Evolutionary conservation across 2,888 invertebrate genomes (phyloP).

Genomic region (Caenorhabditis auriculariae): DNA sequence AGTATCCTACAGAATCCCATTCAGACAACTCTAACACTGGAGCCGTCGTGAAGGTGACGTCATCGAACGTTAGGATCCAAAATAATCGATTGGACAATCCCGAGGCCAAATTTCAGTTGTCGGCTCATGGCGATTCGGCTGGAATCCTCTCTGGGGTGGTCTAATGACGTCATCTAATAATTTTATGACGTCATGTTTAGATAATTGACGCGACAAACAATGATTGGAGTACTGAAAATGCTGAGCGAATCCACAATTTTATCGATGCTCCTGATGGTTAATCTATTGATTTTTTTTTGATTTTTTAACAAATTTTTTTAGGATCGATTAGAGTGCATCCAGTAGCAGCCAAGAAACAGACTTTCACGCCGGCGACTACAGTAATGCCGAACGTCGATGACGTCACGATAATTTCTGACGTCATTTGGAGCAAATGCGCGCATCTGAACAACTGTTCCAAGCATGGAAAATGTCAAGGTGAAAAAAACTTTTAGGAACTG

Average conservation of each 20-base stretch:
- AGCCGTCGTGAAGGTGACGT: conserved; percentile 29
- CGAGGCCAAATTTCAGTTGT: conserved; percentile 23
- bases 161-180: too few relatives aligned
- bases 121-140: conserved; percentile 24
- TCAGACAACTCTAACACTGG: conserved; percentile 25
- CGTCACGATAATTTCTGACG: too few relatives aligned
- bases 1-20: not conserved
- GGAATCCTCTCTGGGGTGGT: not conserved
- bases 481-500: too few relatives aligned
- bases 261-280: conserved; percentile 8
- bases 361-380: too few relatives aligned
- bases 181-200: too few relatives aligned
- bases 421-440: too few relatives aligned
- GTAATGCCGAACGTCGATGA: too few relatives aligned
- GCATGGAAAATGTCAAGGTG: not conserved
- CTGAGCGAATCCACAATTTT: not conserved
- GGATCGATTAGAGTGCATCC: too few relatives aligned
- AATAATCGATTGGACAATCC: conserved; percentile 31
- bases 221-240: conserved; percentile 20
- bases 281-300: not conserved
- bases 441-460: too few relatives aligned
- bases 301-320: too few relatives aligned
- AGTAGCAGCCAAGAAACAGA: too few relatives aligned
- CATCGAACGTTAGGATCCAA: conserved; percentile 16
- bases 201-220: conserved; percentile 28